A percentile compares a stretch with the other conserved stretches of the same genome.
Evolutionary conservation across 2,888 invertebrate genomes (phyloP).

Genomic region (Crioceris asparagi): DNA sequence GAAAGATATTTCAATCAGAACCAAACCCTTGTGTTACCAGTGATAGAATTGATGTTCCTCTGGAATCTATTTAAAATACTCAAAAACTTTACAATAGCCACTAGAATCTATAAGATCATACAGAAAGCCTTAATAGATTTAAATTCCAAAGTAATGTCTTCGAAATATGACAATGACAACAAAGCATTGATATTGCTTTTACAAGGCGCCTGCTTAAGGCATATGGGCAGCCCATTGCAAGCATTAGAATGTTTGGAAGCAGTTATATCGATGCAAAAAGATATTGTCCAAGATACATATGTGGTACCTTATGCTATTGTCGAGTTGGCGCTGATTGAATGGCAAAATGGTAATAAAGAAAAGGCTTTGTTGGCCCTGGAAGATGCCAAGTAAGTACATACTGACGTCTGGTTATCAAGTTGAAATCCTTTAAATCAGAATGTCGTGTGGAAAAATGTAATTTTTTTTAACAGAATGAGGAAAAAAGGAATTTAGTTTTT

Average conservation of each 20-base stretch:
- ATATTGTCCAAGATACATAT: slow-evolving; percentile 72
- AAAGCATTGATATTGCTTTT: slow-evolving; percentile 63
- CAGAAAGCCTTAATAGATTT: slow-evolving; percentile 40
- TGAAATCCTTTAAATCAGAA: too few relatives aligned
- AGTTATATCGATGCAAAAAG: slow-evolving; percentile 53
- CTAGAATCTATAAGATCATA: slow-evolving; percentile 51
- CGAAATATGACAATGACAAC: slow-evolving; percentile 57
- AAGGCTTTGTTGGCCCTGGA: slow-evolving; percentile 63
- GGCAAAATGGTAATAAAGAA: slow-evolving; percentile 54
- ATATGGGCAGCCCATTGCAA: slow-evolving; percentile 64
- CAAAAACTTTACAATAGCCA: slow-evolving; percentile 53
- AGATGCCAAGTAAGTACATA: slow-evolving; percentile 62
- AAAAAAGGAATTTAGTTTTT: too few relatives aligned
- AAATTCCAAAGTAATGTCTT: slow-evolving; percentile 28
- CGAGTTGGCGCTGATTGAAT: slow-evolving; percentile 73
- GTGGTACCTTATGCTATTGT: slow-evolving; percentile 76
- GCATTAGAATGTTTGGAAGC: slow-evolving; percentile 64
- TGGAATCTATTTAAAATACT: slow-evolving; percentile 88
- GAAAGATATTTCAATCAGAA: slow-evolving; percentile 68
- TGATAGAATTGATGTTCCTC: slow-evolving; percentile 77
- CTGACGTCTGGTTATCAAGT: too few relatives aligned
- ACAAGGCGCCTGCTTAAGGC: slow-evolving; percentile 72
- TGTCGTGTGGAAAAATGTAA: too few relatives aligned
- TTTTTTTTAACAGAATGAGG: too few relatives aligned
- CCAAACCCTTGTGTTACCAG: slow-evolving; percentile 65